phyloP scores from a whole-genome alignment of 2,113 vertebrate genomes.

The Perognathus longimembris region DNA sequence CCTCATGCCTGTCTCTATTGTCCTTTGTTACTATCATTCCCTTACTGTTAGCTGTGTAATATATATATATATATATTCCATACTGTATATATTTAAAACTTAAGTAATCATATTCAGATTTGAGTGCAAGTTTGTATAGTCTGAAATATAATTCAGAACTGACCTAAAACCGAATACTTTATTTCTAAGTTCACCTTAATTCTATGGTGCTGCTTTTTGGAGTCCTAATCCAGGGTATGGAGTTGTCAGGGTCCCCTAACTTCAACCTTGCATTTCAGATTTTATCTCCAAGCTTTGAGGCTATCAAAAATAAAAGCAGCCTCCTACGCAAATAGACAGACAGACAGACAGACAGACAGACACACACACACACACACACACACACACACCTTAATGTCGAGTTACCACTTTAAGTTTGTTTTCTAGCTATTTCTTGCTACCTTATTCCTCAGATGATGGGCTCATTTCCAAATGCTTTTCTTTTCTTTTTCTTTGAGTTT shows the following conservation, averaged over 20 bases:
- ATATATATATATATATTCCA: too few species aligned
- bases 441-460: not conserved
- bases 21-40: not conserved
- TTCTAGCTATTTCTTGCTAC: not conserved
- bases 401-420: not conserved
- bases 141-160: not conserved
- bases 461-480: not conserved
- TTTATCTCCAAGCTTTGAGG: not conserved
- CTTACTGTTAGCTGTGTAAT: not conserved
- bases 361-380: not conserved
- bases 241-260: not conserved
- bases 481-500: not conserved
- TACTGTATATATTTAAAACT: not conserved
- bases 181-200: not conserved
- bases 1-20: not conserved
- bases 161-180: not conserved
- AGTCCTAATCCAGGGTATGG: not conserved
- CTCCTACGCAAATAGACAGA: too few species aligned
- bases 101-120: not conserved
- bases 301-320: conserved; percentile 8
- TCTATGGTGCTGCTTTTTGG: not conserved
- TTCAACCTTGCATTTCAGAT: not conserved
- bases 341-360: too few species aligned
- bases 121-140: not conserved
- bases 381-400: not conserved